Percentiles rank a stretch among this genome's conserved stretches.
phyloP scores from a whole-genome alignment of 2,113 vertebrate species.

The Pandion haliaetus region DNA sequence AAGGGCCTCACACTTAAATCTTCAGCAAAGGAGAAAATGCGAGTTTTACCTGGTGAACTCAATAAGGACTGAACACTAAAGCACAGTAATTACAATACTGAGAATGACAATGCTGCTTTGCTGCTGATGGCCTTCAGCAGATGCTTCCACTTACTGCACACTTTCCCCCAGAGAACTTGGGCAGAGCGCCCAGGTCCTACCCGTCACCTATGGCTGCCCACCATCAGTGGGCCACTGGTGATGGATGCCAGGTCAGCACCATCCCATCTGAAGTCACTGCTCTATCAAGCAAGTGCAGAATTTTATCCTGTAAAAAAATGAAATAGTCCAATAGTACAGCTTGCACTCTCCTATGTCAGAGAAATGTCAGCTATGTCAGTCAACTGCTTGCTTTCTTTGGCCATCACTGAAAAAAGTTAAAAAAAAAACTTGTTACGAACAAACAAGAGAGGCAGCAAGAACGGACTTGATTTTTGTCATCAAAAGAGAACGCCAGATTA shows the following conservation, averaged over 20 bases:
- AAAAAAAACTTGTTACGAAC: background rate
- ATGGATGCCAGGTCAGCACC: background rate
- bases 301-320: background rate
- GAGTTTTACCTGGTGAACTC: background rate
- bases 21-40: background rate
- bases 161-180: accelerated
- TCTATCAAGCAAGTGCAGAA: background rate
- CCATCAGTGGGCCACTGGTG: background rate
- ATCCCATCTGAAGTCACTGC: background rate
- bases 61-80: background rate
- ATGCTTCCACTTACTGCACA: background rate
- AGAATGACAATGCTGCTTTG: background rate
- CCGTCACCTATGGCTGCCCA: background rate
- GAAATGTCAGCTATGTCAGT: background rate
- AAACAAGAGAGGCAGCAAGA: background rate
- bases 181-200: background rate
- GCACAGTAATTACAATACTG: background rate
- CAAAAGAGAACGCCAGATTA: background rate
- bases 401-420: background rate
- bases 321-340: background rate
- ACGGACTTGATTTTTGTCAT: background rate
- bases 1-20: background rate
- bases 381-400: background rate
- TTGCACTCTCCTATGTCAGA: background rate
- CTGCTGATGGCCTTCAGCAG: background rate